These are phyloP conservation scores for Phodopus roborovskii DNA, from an alignment of 2,113 vertebrate species.

Conservation along the genomic window DNA sequence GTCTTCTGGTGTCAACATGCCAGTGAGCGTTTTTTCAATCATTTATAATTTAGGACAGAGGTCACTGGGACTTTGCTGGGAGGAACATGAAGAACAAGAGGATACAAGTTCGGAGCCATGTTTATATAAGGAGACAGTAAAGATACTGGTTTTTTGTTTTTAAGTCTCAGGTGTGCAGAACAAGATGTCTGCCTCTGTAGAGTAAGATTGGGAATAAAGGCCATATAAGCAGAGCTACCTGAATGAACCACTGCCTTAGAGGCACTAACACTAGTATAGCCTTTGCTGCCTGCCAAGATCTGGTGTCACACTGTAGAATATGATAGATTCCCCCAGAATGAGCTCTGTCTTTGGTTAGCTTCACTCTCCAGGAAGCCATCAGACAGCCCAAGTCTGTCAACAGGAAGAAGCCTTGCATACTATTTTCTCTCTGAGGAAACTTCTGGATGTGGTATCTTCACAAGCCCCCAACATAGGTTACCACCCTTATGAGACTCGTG, in stretches of 20 bases:
- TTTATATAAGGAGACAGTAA: not conserved
- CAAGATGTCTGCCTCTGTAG: not conserved
- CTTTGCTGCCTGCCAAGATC: not conserved
- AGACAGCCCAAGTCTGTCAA: not conserved
- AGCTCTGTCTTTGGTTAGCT: not conserved
- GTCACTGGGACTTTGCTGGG: not conserved
- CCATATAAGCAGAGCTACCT: not conserved
- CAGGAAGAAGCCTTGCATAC: not conserved
- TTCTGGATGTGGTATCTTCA: not conserved
- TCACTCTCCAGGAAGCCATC: conserved; percentile 10
- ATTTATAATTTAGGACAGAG: conserved; percentile 47
- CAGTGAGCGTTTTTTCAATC: conserved; percentile 37
- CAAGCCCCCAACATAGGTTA: not conserved
- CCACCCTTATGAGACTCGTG: not conserved
- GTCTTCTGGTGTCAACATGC: not conserved
- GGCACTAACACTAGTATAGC: not conserved
- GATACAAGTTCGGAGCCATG: not conserved
- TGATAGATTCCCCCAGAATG: not conserved
- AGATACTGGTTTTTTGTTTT: not conserved
- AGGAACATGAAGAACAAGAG: conserved; percentile 15
- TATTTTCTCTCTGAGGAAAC: not conserved
- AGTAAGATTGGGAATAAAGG: not conserved
- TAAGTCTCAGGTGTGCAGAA: not conserved
- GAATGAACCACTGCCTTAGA: not conserved
- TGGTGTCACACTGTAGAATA: not conserved